Evolutionary conservation across 2,888 invertebrate species (phyloP).

Genomic region (Ophion ventricosus): DNA sequence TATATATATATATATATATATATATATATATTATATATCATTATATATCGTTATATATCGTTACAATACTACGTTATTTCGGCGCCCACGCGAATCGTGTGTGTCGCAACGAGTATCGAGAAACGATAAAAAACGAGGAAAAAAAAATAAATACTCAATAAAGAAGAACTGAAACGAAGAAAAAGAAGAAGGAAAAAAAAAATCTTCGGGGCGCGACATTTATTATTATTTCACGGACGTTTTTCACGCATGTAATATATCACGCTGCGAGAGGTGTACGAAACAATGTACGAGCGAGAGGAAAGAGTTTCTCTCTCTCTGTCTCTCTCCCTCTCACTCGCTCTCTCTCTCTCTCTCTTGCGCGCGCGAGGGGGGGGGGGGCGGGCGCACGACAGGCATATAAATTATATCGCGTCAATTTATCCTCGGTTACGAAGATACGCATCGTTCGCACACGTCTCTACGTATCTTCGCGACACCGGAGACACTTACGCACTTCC

Average conservation of each 20-base stretch:
- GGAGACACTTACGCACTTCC: not conserved
- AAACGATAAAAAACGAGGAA: conserved; percentile 20
- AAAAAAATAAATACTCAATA: conserved; percentile 8
- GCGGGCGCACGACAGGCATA: conserved; percentile 78
- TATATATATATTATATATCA: not conserved
- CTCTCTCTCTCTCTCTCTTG: not conserved
- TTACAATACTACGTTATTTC: not conserved
- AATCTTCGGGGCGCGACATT: conserved; percentile 65
- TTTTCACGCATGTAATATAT: conserved; percentile 67
- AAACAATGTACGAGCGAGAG: conserved; percentile 72
- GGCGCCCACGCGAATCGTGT: not conserved
- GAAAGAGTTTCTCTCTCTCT: not conserved
- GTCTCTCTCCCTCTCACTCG: no score
- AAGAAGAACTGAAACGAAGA: conserved; percentile 2
- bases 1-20: not conserved
- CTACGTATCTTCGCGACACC: conserved; percentile 53
- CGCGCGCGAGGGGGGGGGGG: conserved; percentile 62
- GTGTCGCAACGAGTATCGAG: conserved; percentile 26
- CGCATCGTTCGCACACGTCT: conserved; percentile 71
- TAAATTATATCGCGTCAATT: conserved; percentile 76
- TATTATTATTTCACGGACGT: conserved; percentile 74
- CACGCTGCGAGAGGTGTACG: conserved; percentile 70
- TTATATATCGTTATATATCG: not conserved
- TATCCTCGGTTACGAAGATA: conserved; percentile 78
- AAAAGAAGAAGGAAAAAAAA: conserved; percentile 23